Percentiles rank a stretch among this genome's conserved stretches.
Conservation (phyloP, 1,140 invertebrate genomes). For the Atopsyche davidsoni region DNA sequence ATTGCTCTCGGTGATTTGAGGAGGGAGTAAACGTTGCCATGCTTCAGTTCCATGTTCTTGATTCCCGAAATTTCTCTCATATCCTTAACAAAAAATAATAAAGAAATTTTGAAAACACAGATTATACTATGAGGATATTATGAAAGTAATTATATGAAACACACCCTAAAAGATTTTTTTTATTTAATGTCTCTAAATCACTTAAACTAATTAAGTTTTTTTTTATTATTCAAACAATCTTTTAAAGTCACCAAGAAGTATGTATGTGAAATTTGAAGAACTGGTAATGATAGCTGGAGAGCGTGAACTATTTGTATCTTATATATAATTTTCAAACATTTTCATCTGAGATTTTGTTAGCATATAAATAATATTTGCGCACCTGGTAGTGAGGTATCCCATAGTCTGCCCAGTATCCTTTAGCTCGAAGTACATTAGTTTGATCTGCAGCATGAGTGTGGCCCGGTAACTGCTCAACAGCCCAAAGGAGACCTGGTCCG, state of each 20-base stretch:
- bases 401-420: conserved; percentile 71
- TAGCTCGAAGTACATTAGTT: conserved; percentile 58
- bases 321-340: not conserved
- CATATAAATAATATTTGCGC: not conserved
- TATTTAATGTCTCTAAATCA: too few relatives aligned
- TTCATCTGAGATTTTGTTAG: not conserved
- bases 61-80: conserved; percentile 39
- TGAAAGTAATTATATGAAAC: not conserved
- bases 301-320: too few relatives aligned
- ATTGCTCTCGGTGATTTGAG: conserved; percentile 39
- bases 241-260: too few relatives aligned
- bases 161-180: not conserved
- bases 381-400: conserved; percentile 72
- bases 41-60: conserved; percentile 38
- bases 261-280: too few relatives aligned
- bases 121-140: not conserved
- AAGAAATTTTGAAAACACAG: not conserved
- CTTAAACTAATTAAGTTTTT: too few relatives aligned
- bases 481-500: conserved; percentile 59
- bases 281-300: too few relatives aligned
- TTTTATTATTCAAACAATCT: too few relatives aligned
- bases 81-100: conserved; percentile 35
- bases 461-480: conserved; percentile 80
- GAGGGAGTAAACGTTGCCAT: conserved; percentile 41
- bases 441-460: conserved; percentile 60